These are phyloP conservation scores for Cyprinella venusta DNA, from an alignment of 2,797 vertebrate species.

Conservation along the genomic window DNA sequence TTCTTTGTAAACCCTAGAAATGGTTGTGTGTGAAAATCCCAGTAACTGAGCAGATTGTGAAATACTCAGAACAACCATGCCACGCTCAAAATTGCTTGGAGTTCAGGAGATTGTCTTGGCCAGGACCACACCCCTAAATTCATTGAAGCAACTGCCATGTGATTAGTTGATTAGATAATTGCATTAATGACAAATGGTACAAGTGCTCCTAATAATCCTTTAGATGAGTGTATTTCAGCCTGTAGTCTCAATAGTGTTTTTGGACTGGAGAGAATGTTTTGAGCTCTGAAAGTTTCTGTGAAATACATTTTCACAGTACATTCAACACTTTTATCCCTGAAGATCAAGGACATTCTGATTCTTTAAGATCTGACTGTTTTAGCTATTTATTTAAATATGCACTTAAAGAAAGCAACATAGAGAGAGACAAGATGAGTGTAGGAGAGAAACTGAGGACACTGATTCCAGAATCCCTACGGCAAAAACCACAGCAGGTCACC, in stretches of 20 bases:
- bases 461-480: not conserved
- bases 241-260: not conserved
- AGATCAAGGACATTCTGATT: constrained; percentile 23
- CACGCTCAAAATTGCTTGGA: too few relatives aligned
- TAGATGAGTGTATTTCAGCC: not conserved
- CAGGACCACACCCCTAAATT: too few relatives aligned
- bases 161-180: too few relatives aligned
- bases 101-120: too few relatives aligned
- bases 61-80: too few relatives aligned
- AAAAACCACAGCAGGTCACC: constrained; percentile 1
- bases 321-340: constrained; percentile 12
- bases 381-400: constrained; percentile 19
- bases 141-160: too few relatives aligned
- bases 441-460: not conserved
- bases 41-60: too few relatives aligned
- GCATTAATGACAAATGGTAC: too few relatives aligned
- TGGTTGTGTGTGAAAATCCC: too few relatives aligned
- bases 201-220: too few relatives aligned
- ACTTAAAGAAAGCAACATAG: not conserved
- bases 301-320: constrained; percentile 24
- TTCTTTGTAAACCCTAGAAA: too few relatives aligned
- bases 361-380: constrained; percentile 11
- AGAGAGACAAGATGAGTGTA: not conserved
- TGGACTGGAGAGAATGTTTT: not conserved
- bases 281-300: constrained; percentile 1